Percentiles rank a stretch among this genome's conserved stretches.
phyloP scores from a whole-genome alignment of 2,797 vertebrate species.

The Argya squamiceps region DNA sequence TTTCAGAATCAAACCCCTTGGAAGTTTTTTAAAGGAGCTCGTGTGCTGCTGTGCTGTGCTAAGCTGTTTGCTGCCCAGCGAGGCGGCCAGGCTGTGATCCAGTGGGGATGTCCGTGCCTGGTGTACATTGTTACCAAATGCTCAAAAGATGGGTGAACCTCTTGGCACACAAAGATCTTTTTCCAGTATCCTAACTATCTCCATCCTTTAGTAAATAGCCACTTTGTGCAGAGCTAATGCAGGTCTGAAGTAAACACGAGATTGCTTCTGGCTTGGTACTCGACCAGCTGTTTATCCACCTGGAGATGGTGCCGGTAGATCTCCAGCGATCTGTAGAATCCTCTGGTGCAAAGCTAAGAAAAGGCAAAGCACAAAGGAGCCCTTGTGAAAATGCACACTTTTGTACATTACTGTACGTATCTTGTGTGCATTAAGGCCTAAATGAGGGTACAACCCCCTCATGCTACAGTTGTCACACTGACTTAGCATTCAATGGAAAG shows the following conservation, averaged over 20 bases:
- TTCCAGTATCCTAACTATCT: not conserved
- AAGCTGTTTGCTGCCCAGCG: not conserved
- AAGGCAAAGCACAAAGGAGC: not conserved
- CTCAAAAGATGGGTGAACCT: not conserved
- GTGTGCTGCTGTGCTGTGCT: not conserved
- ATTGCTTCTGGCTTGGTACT: not conserved
- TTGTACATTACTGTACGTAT: fast-evolving
- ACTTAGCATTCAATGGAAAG: not conserved
- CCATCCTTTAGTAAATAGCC: not conserved
- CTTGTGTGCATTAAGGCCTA: not conserved
- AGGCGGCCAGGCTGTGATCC: fast-evolving
- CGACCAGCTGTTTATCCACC: not conserved
- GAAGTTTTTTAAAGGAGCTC: not conserved
- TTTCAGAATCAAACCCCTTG: not conserved
- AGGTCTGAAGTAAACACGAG: not conserved
- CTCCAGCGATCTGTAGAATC: not conserved
- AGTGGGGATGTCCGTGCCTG: not conserved
- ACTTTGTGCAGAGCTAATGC: not conserved
- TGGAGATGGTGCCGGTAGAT: fast-evolving
- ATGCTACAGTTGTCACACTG: fast-evolving
- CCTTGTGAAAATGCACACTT: not conserved
- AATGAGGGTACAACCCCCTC: fast-evolving
- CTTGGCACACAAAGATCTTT: not conserved
- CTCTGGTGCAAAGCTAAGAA: not conserved
- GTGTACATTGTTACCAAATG: not conserved